These are phyloP conservation scores for Abramis brama DNA, from an alignment of 2,113 vertebrate species.

Conservation along the genomic window DNA sequence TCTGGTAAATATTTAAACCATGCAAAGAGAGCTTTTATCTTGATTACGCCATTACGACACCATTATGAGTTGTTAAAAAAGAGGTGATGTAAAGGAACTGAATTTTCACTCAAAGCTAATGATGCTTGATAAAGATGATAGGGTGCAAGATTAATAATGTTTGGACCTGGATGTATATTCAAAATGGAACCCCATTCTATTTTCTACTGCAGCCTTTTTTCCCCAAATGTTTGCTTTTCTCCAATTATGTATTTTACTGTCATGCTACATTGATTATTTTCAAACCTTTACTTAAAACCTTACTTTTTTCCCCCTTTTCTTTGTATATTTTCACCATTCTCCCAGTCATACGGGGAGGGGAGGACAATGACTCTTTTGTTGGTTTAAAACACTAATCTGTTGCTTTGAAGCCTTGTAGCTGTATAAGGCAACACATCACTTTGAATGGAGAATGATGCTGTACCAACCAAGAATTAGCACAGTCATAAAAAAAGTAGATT, in stretches of 20 bases:
- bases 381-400: constrained; percentile 1
- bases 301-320: neutral
- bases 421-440: neutral
- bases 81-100: neutral
- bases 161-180: neutral
- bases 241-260: neutral
- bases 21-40: neutral
- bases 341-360: neutral
- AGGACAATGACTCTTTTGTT: neutral
- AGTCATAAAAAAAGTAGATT: neutral
- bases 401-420: neutral
- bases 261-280: neutral
- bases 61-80: constrained; percentile 2
- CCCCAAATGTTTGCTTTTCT: neutral
- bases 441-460: neutral
- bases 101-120: neutral
- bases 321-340: neutral
- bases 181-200: neutral
- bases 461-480: neutral
- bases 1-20: constrained; percentile 1
- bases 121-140: neutral
- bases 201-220: neutral
- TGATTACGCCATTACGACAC: neutral
- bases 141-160: neutral
- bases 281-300: neutral